Conservation (phyloP, 2,113 vertebrate genomes). For the Speoplatyrhinus poulsoni region DNA sequence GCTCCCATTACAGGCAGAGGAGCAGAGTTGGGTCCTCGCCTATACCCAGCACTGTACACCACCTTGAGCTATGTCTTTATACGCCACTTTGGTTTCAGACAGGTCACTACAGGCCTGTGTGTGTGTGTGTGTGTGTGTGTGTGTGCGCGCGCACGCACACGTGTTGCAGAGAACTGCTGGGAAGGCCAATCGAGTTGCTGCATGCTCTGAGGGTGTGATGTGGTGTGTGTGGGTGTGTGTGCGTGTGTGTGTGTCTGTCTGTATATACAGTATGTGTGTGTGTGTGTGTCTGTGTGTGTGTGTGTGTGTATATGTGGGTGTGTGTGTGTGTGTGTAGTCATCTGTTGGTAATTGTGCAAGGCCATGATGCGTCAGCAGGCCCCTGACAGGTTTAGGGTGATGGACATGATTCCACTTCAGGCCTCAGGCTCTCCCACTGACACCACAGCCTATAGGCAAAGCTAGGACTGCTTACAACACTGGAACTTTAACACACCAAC, state of each 20-base stretch:
- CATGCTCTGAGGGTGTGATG: constrained; percentile 39
- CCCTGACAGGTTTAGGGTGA: constrained; percentile 55
- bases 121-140: constrained; percentile 12
- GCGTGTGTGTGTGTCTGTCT: not conserved
- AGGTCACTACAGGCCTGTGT: constrained; percentile 62
- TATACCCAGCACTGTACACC: constrained; percentile 48
- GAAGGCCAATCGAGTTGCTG: constrained; percentile 34
- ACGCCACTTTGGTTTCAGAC: constrained; percentile 50
- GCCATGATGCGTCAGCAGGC: constrained; percentile 38
- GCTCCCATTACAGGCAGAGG: constrained; percentile 53
- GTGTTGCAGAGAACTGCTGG: constrained; percentile 36
- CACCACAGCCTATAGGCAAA: constrained; percentile 10
- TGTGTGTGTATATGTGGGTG: not conserved
- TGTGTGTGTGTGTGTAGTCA: constrained; percentile 5
- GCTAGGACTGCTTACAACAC: not conserved
- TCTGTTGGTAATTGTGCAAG: constrained; percentile 54
- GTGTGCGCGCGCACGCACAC: too few relatives aligned
- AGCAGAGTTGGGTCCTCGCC: constrained; percentile 38
- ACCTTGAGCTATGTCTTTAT: constrained; percentile 56
- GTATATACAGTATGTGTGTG: not conserved
- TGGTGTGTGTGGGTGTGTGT: constrained; percentile 9
- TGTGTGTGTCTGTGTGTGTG: not conserved
- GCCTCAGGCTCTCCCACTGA: constrained; percentile 43
- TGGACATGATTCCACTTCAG: constrained; percentile 53
- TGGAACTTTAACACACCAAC: not conserved